These are phyloP conservation scores for Tarsius wallacei DNA, from an alignment of 2,797 vertebrate genomes.

Conservation along the genomic window DNA sequence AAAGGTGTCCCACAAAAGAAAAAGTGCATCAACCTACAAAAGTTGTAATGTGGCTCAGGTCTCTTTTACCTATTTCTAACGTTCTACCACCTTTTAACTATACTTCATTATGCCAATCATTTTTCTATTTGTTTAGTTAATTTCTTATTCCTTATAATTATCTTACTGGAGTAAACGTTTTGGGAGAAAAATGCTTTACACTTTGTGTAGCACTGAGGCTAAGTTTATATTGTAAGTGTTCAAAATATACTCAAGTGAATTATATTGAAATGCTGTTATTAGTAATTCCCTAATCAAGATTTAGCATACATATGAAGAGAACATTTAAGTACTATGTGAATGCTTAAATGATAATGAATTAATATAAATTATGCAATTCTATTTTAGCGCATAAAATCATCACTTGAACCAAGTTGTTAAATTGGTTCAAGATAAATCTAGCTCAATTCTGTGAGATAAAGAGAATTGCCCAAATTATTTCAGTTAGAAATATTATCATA, in stretches of 20 bases:
- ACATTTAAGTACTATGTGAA: neutral
- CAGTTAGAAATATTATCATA: neutral
- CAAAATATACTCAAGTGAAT: neutral
- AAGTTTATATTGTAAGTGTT: rapidly evolving
- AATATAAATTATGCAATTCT: neutral
- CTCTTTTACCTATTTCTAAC: too few relatives aligned
- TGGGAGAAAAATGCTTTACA: neutral
- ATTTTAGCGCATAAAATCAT: neutral
- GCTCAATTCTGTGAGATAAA: neutral
- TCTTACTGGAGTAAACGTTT: neutral
- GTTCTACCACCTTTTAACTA: neutral
- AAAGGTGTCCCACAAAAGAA: neutral
- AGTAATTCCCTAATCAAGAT: neutral
- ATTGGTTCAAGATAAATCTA: neutral
- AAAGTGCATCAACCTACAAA: neutral
- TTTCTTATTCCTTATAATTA: neutral
- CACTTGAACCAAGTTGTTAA: neutral
- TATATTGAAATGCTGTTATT: too few relatives aligned
- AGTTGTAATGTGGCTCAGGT: neutral
- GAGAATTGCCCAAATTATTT: neutral
- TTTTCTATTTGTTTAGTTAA: neutral
- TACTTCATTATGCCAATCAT: neutral
- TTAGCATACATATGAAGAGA: neutral
- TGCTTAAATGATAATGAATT: neutral
- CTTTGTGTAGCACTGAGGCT: neutral